These are phyloP conservation scores for Dendrolimus houi DNA, from an alignment of 2,888 invertebrate species.

Conservation along the genomic window DNA sequence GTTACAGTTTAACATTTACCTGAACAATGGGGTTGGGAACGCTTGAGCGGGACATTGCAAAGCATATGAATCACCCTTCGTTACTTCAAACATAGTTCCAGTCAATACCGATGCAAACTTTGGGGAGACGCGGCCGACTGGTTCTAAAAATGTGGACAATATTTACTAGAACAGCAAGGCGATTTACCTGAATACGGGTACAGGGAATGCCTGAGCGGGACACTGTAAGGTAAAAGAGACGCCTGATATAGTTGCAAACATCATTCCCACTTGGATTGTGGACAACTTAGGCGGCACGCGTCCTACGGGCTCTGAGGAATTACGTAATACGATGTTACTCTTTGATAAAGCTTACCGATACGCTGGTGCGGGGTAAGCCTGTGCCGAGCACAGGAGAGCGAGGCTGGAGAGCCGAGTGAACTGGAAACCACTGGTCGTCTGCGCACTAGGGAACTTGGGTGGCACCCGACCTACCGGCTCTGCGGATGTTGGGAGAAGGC, in stretches of 20 bases:
- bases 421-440: slow-evolving; percentile 79
- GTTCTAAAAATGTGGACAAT: slow-evolving; percentile 38
- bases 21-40: slow-evolving; percentile 71
- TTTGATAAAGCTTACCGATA: slow-evolving; percentile 78
- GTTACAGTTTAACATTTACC: slow-evolving; percentile 37
- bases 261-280: slow-evolving; percentile 72
- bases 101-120: slow-evolving; percentile 75
- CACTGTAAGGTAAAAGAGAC: slow-evolving; percentile 78
- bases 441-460: slow-evolving; percentile 78
- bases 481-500: slow-evolving; percentile 77
- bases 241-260: slow-evolving; percentile 74
- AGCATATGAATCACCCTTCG: slow-evolving; percentile 58
- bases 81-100: slow-evolving; percentile 74
- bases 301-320: slow-evolving; percentile 79
- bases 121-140: slow-evolving; percentile 62
- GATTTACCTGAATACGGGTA: slow-evolving; percentile 66
- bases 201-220: slow-evolving; percentile 81
- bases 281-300: slow-evolving; percentile 80
- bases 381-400: slow-evolving; percentile 82
- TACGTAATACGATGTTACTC: background rate
- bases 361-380: slow-evolving; percentile 82
- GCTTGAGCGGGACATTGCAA: slow-evolving; percentile 83
- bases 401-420: slow-evolving; percentile 66
- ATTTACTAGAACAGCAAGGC: slow-evolving; percentile 25
- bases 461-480: slow-evolving; percentile 81